A percentile compares a stretch with the other conserved stretches of the same genome.
These are phyloP conservation scores for Pelochelys cantorii DNA, from an alignment of 2,797 vertebrate genomes.

Conservation along the genomic window DNA sequence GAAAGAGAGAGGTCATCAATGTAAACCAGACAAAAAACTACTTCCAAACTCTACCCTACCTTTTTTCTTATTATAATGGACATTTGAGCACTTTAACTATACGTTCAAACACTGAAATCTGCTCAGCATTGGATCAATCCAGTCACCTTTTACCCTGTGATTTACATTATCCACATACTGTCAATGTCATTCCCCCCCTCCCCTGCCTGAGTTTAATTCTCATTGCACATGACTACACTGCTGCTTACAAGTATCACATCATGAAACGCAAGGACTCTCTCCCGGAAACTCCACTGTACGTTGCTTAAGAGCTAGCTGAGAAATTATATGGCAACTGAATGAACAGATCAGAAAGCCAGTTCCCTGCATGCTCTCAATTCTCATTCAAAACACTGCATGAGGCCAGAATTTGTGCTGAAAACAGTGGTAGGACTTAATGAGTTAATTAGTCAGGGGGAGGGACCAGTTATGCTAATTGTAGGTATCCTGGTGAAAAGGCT, in stretches of 20 bases:
- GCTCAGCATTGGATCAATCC: not conserved
- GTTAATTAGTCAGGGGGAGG: constrained; percentile 3
- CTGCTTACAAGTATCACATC: not conserved
- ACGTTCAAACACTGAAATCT: not conserved
- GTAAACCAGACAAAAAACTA: not conserved
- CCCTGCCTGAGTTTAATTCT: not conserved
- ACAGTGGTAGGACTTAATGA: not conserved
- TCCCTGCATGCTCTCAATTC: not conserved
- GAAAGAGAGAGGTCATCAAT: not conserved
- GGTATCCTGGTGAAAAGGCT: not conserved
- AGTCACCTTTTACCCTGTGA: not conserved
- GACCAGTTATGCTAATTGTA: not conserved
- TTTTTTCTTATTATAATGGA: not conserved
- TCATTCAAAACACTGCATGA: not conserved
- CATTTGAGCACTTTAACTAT: not conserved
- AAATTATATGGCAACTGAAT: not conserved
- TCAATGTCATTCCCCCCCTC: not conserved
- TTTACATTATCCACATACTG: not conserved
- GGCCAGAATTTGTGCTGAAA: not conserved
- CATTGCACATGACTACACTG: not conserved
- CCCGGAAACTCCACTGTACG: not conserved
- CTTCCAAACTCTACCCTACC: not conserved
- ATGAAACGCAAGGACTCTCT: not conserved
- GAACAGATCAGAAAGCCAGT: not conserved
- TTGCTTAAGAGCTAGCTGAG: not conserved